These are phyloP conservation scores for Lydus trimaculatus DNA, from an alignment of 2,888 invertebrate genomes.

Conservation along the genomic window DNA sequence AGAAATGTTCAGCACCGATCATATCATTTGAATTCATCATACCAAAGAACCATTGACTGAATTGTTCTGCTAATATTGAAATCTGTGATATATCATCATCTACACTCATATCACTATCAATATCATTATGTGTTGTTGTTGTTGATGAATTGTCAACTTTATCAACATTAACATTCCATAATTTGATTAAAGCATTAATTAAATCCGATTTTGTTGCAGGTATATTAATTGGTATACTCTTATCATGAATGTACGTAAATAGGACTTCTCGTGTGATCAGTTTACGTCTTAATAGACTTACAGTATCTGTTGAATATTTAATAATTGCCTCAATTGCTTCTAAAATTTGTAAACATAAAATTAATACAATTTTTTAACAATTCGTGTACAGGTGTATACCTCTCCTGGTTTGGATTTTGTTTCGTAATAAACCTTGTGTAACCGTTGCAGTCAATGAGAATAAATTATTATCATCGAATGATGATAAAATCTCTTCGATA, in stretches of 20 bases:
- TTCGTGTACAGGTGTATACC: conserved; percentile 43
- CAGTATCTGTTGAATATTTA: conserved; percentile 61
- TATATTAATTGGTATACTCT: conserved; percentile 58
- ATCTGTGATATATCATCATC: conserved; percentile 37
- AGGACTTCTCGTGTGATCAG: conserved; percentile 64
- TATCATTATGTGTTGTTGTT: background rate
- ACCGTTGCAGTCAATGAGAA: conserved; percentile 49
- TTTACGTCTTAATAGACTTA: conserved; percentile 63
- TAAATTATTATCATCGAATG: conserved; percentile 48
- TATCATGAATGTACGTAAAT: conserved; percentile 64
- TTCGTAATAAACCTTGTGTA: conserved; percentile 53
- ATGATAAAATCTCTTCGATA: conserved; percentile 35
- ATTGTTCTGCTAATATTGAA: conserved; percentile 63
- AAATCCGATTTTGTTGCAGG: conserved; percentile 64
- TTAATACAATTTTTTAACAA: background rate
- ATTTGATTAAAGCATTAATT: conserved; percentile 59
- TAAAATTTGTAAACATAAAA: conserved; percentile 41
- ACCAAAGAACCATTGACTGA: conserved; percentile 67
- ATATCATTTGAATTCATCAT: conserved; percentile 57
- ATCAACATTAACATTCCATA: conserved; percentile 56
- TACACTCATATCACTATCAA: conserved; percentile 11
- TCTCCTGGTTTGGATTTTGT: conserved; percentile 43
- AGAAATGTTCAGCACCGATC: conserved; percentile 65
- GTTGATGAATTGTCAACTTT: background rate
- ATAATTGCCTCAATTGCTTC: conserved; percentile 65